Base-by-base conservation (phyloP, 2,888 invertebrate species). In the Chaetogeoica ovagalla region DNA sequence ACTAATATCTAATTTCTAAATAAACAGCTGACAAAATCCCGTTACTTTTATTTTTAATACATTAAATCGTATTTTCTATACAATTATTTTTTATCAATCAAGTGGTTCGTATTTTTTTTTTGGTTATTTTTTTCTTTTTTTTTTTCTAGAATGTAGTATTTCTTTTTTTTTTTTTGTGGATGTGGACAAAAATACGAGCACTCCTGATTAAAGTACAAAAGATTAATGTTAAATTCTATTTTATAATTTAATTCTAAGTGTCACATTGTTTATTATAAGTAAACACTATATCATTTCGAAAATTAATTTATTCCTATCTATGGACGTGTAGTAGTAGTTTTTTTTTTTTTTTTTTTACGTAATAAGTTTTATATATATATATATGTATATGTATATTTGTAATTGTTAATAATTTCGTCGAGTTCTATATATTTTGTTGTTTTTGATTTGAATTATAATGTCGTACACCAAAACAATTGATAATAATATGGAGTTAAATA, bases 11-110 rank as follows among this genome's bases (percentile, higher is more conserved):
- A 55, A 79, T 63, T 71, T 71, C 70, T 71, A 63, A 63, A 63
- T 7, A 77, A 79, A 79, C 79, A 79, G 79, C 79, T 79, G 79
- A 57, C 71, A 79, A 79, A 79, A 79, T 71, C 71, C 79, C 79
- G 79, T 79, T 79, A 79, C 77, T 71, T 79, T 79, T 79, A 79
- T 77, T 77, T 77, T 77, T 77, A 77, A 62, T 70, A 52, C 59
- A 75, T 55, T 55, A 59, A 76, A 63, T 59, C 68, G 48, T 77
- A 62, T 62, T 30, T 30, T 48, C 37, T 70, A 52, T 60, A 77
- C 69, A 77, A 62, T 77, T 76, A 59, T 76, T 70, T 77, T 77
- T 79, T 79, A 79, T 79, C 79, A 79, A 63, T 79, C 79, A 71
- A 79, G 79, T 71, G 79, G 79, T 65, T 79, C 60, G 39, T 57